Percentiles rank a stretch among this genome's conserved stretches.
Evolutionary conservation across 2,113 vertebrate genomes (phyloP).

Genomic region (Zonotrichia leucophrys): DNA sequence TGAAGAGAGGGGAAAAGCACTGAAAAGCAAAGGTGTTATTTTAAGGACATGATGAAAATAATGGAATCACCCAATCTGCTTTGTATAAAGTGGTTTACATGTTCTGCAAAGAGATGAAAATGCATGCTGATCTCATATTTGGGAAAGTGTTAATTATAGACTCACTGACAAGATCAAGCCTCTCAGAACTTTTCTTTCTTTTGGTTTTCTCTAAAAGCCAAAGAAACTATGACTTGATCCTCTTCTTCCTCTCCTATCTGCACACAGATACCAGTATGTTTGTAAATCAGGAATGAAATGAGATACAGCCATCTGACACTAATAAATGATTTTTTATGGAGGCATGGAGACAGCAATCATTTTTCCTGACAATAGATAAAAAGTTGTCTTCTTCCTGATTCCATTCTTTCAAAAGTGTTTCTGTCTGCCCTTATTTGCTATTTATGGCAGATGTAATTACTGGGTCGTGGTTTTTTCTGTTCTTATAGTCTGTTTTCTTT

Average conservation of each 20-base stretch:
- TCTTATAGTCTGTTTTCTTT: neutral
- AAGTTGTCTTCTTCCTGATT: neutral
- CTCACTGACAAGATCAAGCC: neutral
- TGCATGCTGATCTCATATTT: neutral
- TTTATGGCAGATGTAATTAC: neutral
- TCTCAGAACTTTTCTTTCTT: neutral
- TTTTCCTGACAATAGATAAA: neutral
- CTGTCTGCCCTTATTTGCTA: neutral
- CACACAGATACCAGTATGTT: neutral
- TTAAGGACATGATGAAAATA: slow-evolving; percentile 30
- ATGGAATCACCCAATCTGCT: neutral
- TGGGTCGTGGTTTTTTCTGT: neutral
- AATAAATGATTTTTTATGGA: neutral
- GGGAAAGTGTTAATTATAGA: slow-evolving; percentile 12
- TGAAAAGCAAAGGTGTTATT: slow-evolving; percentile 57
- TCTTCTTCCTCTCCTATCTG: neutral
- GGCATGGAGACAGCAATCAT: neutral
- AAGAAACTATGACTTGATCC: neutral
- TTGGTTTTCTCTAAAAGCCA: neutral
- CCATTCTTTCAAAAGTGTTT: neutral
- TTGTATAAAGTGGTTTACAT: neutral
- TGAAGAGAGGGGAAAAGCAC: slow-evolving; percentile 32
- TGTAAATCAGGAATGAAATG: neutral
- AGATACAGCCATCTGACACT: neutral
- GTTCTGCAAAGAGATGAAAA: slow-evolving; percentile 5